A percentile compares a stretch with the other conserved stretches of the same genome.
Conservation (phyloP, 2,888 invertebrate genomes). For the Drosophila koepferae region DNA sequence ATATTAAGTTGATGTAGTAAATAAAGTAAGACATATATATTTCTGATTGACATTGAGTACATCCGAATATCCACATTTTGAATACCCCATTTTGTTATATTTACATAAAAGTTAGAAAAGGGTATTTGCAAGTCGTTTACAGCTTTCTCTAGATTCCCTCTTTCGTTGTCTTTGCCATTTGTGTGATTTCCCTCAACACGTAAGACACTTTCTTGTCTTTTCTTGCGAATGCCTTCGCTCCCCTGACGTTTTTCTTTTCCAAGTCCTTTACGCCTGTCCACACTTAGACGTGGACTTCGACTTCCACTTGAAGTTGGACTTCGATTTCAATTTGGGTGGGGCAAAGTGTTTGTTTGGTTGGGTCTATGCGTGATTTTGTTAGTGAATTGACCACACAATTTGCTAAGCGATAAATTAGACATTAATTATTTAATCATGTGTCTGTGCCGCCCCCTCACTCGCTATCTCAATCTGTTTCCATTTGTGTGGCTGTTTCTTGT, state of each 20-base stretch:
- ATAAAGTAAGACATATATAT: neutral
- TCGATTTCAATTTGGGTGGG: slow-evolving; percentile 11
- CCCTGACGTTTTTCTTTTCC: slow-evolving; percentile 56
- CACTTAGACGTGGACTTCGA: slow-evolving; percentile 26
- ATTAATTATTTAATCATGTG: slow-evolving; percentile 74
- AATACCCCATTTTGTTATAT: too few species aligned
- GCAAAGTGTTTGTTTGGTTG: slow-evolving; percentile 10
- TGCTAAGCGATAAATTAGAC: slow-evolving; percentile 79
- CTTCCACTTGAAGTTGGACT: neutral
- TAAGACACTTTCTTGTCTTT: slow-evolving; percentile 17
- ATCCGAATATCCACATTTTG: too few species aligned
- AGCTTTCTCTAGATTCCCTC: neutral
- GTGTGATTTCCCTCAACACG: slow-evolving; percentile 71
- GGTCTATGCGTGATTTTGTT: slow-evolving; percentile 67
- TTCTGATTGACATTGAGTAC: too few species aligned
- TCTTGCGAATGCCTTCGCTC: slow-evolving; percentile 3
- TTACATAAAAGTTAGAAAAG: neutral
- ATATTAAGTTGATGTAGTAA: neutral
- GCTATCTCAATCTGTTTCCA: neutral
- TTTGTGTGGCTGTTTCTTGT: slow-evolving; percentile 4
- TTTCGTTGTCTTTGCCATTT: slow-evolving; percentile 36
- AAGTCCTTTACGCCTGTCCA: slow-evolving; percentile 62
- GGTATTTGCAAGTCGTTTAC: neutral
- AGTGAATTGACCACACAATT: slow-evolving; percentile 81
- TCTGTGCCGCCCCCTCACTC: neutral